Base-by-base conservation (phyloP, 2,797 vertebrate genomes). In the Periparus ater region DNA sequence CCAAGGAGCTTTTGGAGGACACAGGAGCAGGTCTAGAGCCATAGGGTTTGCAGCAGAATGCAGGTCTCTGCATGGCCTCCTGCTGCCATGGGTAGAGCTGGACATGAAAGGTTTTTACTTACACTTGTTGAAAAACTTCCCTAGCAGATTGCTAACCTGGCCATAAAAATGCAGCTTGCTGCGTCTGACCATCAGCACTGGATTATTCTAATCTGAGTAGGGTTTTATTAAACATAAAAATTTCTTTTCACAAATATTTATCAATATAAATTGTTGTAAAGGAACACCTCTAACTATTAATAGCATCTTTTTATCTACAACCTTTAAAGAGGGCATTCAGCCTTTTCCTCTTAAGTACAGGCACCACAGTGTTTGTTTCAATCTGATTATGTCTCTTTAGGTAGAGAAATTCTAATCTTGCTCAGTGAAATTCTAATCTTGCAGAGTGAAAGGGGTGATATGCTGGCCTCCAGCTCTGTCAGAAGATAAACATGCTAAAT, bases 321-420 rank as follows among this genome's bases (percentile, higher is more conserved):
- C 63, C 53, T 90, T 88, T n/a, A 47, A 58, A 73, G 20, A 70
- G 50, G 30, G 6, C 2, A 2, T 71, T 79, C 57, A 67, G 30
- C 8, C 62, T 85, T 88, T 66, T 70, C 44, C 72, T 83, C 51
- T 40, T 65, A 76, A 77, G 67, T 61, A 44, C n/a, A 71, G 67
- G 57, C 67, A 91, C 47, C 57, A n/a, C 15, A 62, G 38, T 4
- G 6, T 82, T 74, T 71, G 13, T 65, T 95, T 93, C 67, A 83
- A 89, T 61, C 65, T 82, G 50, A 68, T 88, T 87, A 76, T 1
- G 0, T 58, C 51, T 63, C 78, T 63, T 89, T 47, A 87, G 47
- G 57, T 6, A 85, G 57, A 83, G 61, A 91, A 96, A 88, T 85
- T 79, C 75, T 94, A 36, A 87, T 68, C 78, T 91, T 72, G 36